A percentile compares a stretch with the other conserved stretches of the same genome.
phyloP scores from a whole-genome alignment of 1,140 invertebrate species.

The Brachionus rubens region DNA sequence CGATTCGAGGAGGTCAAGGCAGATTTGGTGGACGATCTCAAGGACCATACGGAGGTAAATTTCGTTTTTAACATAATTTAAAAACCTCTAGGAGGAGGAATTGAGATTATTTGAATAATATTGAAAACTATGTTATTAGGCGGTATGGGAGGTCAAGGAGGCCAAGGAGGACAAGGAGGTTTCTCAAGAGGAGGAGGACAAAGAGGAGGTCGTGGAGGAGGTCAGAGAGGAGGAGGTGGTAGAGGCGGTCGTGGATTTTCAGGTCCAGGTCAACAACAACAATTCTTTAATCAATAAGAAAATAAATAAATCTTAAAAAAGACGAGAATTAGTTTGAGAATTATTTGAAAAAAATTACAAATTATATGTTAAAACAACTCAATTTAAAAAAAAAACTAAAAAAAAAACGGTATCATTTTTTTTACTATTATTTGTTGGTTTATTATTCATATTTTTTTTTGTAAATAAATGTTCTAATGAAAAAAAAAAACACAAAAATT shows the following conservation, averaged over 20 bases:
- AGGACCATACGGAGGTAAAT: constrained; percentile 37
- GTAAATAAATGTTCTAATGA: too few species aligned
- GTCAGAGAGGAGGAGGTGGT: constrained; percentile 33
- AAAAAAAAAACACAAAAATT: too few species aligned
- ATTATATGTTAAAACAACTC: too few species aligned
- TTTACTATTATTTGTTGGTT: too few species aligned
- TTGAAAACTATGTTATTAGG: neutral
- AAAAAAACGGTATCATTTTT: too few species aligned
- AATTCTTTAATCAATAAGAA: constrained; percentile 23
- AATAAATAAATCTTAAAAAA: too few species aligned
- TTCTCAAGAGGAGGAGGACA: constrained; percentile 16
- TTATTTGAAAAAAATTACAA: too few species aligned
- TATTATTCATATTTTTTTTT: too few species aligned
- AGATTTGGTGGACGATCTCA: neutral
- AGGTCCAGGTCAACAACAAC: constrained; percentile 19
- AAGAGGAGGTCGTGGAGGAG: constrained; percentile 19
- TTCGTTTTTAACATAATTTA: neutral
- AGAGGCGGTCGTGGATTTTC: neutral
- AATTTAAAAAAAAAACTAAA: too few species aligned
- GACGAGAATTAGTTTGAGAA: too few species aligned
- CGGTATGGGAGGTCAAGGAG: neutral
- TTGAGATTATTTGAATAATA: neutral
- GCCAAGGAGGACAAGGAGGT: neutral
- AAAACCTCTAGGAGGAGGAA: neutral
- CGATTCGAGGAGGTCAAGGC: constrained; percentile 16